Base-by-base conservation (phyloP, 2,113 vertebrate species). In the Vombatus ursinus region DNA sequence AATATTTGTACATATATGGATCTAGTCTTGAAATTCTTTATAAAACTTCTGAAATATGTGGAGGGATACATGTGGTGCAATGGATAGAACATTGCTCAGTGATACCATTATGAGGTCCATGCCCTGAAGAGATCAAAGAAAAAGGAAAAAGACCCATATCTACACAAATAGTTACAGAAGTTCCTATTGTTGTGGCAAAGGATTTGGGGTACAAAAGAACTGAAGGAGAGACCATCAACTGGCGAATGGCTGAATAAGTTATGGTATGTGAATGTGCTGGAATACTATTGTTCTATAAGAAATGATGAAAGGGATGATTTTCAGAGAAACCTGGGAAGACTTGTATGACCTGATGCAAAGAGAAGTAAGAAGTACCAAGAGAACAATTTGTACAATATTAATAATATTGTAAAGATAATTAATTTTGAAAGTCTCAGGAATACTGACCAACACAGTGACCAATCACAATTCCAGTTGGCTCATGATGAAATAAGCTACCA, bases 1-100 rank as follows among this genome's bases (percentile, higher is more conserved):
- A 94, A 77, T 94, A 44, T 89, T 94, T 92, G 52, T 54, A 5
- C 68, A 77, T 84, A 53, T 8, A 44, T n/a, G 12, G 25, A 50
- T 31, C 91, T 93, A 47, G 9, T 94, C 94, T 93, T 91, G 52
- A 52, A 61, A 96, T 90, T 95, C 26, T 95, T 22, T 77, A 2
- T 16, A 77, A 44, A 77, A 77, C 6, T 37, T 91, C 44, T n/a
- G 5, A 12, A 92, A 44, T 19, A 91, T 25, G 49, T 54, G 91
- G 50, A 94, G 93, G 52, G 68, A 19, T 90, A 54, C 84, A 37
- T 61, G 11, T 77, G 52, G 54, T 53, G 8, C 90, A 89, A 93
- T 90, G 37, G 14, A 49, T 92, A 94, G 93, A 96, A 22, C 26
- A 48, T 91, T 95, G 50, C 31, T 37, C 12, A 31, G 12, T 37